Conservation (phyloP, 2,113 vertebrate species). For the Ellobius talpinus region DNA sequence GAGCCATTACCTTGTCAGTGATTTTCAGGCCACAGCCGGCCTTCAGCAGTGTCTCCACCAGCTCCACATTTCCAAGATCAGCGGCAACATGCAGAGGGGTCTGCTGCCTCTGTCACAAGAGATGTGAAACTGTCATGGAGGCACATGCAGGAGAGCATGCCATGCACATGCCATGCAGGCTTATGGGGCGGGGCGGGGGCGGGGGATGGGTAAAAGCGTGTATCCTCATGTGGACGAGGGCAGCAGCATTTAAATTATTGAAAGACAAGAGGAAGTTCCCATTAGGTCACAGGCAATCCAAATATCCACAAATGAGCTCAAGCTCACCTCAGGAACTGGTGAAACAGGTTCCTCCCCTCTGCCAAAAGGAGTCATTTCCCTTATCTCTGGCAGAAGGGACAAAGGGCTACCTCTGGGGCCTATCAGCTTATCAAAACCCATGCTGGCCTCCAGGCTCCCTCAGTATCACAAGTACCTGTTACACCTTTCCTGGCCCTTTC, state of each 20-base stretch:
- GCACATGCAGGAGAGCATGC: not conserved
- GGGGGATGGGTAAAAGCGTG: too few species aligned
- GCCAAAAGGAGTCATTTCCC: not conserved
- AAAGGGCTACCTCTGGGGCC: not conserved
- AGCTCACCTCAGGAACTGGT: not conserved
- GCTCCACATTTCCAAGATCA: slow-evolving; percentile 91
- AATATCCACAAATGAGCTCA: not conserved
- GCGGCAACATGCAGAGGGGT: slow-evolving; percentile 92
- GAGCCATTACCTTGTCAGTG: slow-evolving; percentile 87
- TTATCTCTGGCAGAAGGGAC: not conserved
- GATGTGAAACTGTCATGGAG: slow-evolving; percentile 55
- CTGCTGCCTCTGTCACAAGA: slow-evolving; percentile 89
- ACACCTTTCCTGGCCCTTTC: not conserved
- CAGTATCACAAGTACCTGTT: not conserved
- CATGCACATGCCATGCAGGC: not conserved
- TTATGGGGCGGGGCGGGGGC: not conserved
- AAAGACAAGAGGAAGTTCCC: not conserved
- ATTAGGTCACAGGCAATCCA: not conserved
- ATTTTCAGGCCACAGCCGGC: slow-evolving; percentile 88
- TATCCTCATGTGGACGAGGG: not conserved
- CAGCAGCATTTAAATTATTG: not conserved
- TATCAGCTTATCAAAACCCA: not conserved
- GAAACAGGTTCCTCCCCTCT: not conserved
- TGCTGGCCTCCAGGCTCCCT: not conserved
- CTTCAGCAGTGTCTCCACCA: slow-evolving; percentile 93